Evolutionary conservation across 1,140 invertebrate genomes (phyloP).

Genomic region (Bombus superbus): DNA sequence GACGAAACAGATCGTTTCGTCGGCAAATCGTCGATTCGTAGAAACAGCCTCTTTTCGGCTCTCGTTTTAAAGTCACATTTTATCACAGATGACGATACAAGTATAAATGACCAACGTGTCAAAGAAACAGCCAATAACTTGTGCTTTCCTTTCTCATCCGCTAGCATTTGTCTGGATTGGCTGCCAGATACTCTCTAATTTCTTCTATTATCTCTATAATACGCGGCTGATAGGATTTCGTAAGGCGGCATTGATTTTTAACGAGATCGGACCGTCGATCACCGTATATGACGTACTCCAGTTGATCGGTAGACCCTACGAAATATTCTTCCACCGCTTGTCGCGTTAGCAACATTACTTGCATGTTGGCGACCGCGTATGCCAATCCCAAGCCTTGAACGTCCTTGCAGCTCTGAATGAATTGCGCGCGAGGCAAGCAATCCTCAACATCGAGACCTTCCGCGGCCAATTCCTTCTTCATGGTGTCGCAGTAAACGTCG

Average conservation of each 20-base stretch:
- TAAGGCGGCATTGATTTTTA: slow-evolving; percentile 4
- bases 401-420: slow-evolving; percentile 45
- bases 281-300: slow-evolving; percentile 44
- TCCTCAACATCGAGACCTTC: slow-evolving; percentile 48
- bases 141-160: background rate
- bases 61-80: slow-evolving; percentile 15
- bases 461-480: slow-evolving; percentile 24
- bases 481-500: slow-evolving; percentile 47
- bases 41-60: background rate
- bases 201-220: slow-evolving; percentile 50
- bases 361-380: slow-evolving; percentile 44
- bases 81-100: slow-evolving; percentile 36
- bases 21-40: slow-evolving; percentile 5
- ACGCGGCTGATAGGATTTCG: slow-evolving; percentile 41
- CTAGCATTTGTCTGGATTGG: slow-evolving; percentile 30
- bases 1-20: background rate
- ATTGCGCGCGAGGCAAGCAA: slow-evolving; percentile 41
- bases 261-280: slow-evolving; percentile 37
- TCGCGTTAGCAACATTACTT: slow-evolving; percentile 53
- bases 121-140: background rate
- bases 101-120: slow-evolving; percentile 15
- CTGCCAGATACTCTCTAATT: slow-evolving; percentile 46
- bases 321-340: slow-evolving; percentile 40
- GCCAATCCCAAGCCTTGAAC: background rate
- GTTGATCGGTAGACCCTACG: background rate